Conservation (phyloP, 2,888 invertebrate genomes). For the Polia nebulosa region DNA sequence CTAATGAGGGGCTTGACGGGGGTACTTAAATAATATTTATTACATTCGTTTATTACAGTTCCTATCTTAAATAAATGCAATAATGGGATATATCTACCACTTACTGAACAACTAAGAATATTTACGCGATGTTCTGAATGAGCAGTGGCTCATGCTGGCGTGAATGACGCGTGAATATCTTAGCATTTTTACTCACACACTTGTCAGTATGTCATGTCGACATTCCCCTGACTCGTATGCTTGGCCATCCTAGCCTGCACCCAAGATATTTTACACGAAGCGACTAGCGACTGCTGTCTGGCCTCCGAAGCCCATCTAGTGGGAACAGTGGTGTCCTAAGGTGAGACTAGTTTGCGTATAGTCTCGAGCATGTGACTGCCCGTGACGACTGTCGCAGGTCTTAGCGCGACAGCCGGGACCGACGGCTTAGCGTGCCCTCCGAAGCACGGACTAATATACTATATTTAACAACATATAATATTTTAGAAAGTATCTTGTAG, state of each 20-base stretch:
- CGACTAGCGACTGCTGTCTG: not conserved
- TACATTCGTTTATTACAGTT: not conserved
- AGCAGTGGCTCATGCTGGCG: not conserved
- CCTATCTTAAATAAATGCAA: no score
- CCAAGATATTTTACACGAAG: not conserved
- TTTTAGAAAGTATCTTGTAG: not conserved
- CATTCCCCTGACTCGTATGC: conserved; percentile 26
- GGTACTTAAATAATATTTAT: not conserved
- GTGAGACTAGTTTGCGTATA: conserved; percentile 6
- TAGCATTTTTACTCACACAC: not conserved
- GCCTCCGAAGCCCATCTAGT: conserved; percentile 12
- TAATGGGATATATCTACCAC: no score
- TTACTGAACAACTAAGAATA: not conserved
- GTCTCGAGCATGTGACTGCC: conserved; percentile 14
- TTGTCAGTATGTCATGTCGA: conserved; percentile 13
- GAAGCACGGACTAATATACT: conserved; percentile 12
- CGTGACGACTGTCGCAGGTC: conserved; percentile 28
- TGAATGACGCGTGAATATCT: not conserved
- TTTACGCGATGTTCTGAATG: not conserved
- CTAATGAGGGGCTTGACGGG: no score
- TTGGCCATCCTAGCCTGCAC: not conserved
- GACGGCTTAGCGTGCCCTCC: conserved; percentile 30
- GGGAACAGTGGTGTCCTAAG: conserved; percentile 4
- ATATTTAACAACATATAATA: no score
- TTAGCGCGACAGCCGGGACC: conserved; percentile 33